Percentiles rank a stretch among this genome's conserved stretches.
phyloP scores from a whole-genome alignment of 2,797 vertebrate species.

The Tenualosa ilisha region DNA sequence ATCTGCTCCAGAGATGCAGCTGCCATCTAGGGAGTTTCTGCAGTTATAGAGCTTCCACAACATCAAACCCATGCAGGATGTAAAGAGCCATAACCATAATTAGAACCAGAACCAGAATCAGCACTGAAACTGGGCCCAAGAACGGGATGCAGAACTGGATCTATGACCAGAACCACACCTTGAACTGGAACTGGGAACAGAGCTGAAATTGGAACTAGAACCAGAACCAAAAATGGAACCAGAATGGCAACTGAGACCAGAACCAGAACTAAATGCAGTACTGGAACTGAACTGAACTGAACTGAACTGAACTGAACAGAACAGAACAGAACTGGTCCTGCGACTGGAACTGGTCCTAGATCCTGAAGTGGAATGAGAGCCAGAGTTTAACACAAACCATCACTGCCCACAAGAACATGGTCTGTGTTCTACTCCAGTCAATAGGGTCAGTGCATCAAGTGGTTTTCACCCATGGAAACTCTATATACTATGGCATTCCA shows the following conservation, averaged over 20 bases:
- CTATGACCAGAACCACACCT: neutral
- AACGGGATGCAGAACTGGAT: neutral
- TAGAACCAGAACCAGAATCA: neutral
- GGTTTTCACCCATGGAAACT: conserved; percentile 54
- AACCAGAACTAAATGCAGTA: neutral
- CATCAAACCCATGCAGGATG: conserved; percentile 30
- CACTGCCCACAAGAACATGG: neutral
- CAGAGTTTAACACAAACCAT: neutral
- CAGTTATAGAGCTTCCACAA: conserved; percentile 63
- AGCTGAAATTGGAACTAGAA: too few species aligned
- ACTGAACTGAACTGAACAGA: neutral
- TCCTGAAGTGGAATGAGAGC: neutral
- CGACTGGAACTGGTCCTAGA: neutral
- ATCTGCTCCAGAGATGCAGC: neutral
- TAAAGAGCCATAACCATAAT: neutral
- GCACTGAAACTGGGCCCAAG: neutral
- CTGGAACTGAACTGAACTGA: neutral
- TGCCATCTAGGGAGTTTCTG: neutral
- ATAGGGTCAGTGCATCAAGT: neutral
- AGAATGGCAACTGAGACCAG: neutral
- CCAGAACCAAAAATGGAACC: neutral
- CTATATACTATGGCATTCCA: conserved; percentile 45
- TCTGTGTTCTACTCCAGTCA: neutral
- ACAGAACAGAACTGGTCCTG: neutral
- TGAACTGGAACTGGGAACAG: neutral